Percentiles rank a stretch among this genome's conserved stretches.
Conservation (phyloP, 1,140 invertebrate genomes). For the Pseudomyrmex gracilis region DNA sequence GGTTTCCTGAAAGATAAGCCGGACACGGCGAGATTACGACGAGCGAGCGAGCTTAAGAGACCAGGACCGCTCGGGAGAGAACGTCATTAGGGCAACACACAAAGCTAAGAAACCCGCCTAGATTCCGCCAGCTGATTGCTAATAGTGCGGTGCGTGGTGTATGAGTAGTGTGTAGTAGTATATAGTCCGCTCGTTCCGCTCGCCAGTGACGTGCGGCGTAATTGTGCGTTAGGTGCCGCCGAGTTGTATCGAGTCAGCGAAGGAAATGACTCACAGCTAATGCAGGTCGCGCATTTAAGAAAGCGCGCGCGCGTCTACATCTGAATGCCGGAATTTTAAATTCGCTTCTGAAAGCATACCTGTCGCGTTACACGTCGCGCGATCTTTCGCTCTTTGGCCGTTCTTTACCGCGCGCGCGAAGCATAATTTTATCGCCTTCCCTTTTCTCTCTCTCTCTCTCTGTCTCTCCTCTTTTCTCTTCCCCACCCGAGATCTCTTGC, state of each 20-base stretch:
- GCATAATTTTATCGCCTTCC: not conserved
- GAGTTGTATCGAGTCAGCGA: slow-evolving; percentile 28
- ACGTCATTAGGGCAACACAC: slow-evolving; percentile 37
- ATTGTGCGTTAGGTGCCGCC: slow-evolving; percentile 65
- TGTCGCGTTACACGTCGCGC: slow-evolving; percentile 44
- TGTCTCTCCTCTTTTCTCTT: no score
- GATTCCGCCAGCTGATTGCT: slow-evolving; percentile 58
- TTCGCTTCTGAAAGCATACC: slow-evolving; percentile 14
- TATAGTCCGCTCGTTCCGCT: slow-evolving; percentile 11
- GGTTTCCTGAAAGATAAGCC: slow-evolving; percentile 39
- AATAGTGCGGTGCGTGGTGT: not conserved
- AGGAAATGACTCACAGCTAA: slow-evolving; percentile 64
- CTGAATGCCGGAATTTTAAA: slow-evolving; percentile 36
- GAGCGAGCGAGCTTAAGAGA: slow-evolving; percentile 6
- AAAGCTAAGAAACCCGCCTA: slow-evolving; percentile 4
- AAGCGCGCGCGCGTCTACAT: slow-evolving; percentile 3
- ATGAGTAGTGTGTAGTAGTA: slow-evolving; percentile 12
- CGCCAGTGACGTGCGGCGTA: slow-evolving; percentile 27
- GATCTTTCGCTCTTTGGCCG: slow-evolving; percentile 25
- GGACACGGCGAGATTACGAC: slow-evolving; percentile 2
- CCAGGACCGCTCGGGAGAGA: slow-evolving; percentile 11
- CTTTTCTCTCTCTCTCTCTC: not conserved
- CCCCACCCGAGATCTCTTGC: no score
- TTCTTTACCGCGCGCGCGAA: slow-evolving; percentile 8
- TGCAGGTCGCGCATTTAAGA: slow-evolving; percentile 55